These are phyloP conservation scores for Calyptomena viridis DNA, from an alignment of 2,113 vertebrate genomes.

Conservation along the genomic window DNA sequence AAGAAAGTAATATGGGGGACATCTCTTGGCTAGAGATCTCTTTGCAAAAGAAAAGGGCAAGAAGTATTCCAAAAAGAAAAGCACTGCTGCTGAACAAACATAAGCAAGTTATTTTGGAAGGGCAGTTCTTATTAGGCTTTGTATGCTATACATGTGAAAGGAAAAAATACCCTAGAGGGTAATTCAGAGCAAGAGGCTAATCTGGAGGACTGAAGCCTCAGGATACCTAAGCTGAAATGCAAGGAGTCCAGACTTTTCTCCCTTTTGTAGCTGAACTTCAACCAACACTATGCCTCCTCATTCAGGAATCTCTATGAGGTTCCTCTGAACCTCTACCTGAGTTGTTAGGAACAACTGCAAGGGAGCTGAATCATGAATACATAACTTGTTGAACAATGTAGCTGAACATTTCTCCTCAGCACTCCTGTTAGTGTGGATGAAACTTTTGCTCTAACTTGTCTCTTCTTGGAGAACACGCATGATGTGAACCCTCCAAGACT, in stretches of 20 bases:
- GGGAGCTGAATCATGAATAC: neutral
- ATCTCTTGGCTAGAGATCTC: neutral
- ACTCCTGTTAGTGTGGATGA: neutral
- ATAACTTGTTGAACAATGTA: neutral
- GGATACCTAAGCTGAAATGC: neutral
- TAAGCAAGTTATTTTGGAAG: neutral
- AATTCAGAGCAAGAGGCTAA: neutral
- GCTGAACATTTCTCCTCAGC: neutral
- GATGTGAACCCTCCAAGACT: neutral
- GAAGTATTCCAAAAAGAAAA: neutral
- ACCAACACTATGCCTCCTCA: neutral
- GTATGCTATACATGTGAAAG: neutral
- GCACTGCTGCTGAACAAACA: neutral
- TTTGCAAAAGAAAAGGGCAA: neutral
- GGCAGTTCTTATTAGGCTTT: neutral
- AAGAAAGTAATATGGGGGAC: neutral
- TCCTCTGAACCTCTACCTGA: neutral
- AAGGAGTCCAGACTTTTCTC: neutral
- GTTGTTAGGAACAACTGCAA: neutral
- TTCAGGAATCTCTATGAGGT: neutral
- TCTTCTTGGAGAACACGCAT: neutral
- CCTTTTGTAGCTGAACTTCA: neutral
- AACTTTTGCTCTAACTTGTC: neutral
- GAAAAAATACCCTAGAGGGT: neutral
- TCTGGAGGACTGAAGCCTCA: neutral